Evolutionary conservation across 1,140 invertebrate genomes (phyloP), one percentile per base, ranked within the genome.

Genomic region (Panonychus citri): DNA sequence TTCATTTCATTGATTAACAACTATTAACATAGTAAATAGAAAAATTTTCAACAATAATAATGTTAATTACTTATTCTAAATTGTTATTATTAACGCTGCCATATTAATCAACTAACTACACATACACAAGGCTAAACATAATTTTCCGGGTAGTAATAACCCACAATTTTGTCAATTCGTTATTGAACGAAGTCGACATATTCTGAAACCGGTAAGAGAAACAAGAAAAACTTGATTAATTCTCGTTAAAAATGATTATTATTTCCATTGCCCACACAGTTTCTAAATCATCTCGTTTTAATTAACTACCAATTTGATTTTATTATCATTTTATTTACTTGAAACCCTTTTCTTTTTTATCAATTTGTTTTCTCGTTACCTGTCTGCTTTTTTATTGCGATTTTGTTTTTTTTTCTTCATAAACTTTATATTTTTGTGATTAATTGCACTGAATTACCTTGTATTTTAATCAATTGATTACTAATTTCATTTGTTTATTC

Each of bases 131-230:
- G 46, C 58, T 48, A 61, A 61, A 40, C 62, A 60, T 53, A 61
- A 82, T 79, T 88, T 89, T 75, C 85, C 85, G 69, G 87, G 87
- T 71, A 85, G 84, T 75, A 81, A 86, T 72, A 85, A 90, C 77
- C 81, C 85, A 68, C 78, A 81, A 71, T 89, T 89, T 77, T 87
- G 84, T 78, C 83, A 85, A 67, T 83, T 85, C 76, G 83, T 93
- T 70, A 76, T 86, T 74, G 85, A 89, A 73, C 80, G 86, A 73
- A 91, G 86, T 74, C 81, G 83, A 70, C 83, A 87, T 74, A 81
- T 90, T 70, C 79, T 94, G 72, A 81, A 81, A 77, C 83, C 84
- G 85, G 86, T 91, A 82, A 85, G 82, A 28, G n/a, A n/a, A n/a
- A n/a, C n/a, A n/a, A n/a, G n/a, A n/a, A n/a, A n/a, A n/a, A n/a